Conservation (phyloP, 2,113 vertebrate genomes). For the Rattus rattus region DNA sequence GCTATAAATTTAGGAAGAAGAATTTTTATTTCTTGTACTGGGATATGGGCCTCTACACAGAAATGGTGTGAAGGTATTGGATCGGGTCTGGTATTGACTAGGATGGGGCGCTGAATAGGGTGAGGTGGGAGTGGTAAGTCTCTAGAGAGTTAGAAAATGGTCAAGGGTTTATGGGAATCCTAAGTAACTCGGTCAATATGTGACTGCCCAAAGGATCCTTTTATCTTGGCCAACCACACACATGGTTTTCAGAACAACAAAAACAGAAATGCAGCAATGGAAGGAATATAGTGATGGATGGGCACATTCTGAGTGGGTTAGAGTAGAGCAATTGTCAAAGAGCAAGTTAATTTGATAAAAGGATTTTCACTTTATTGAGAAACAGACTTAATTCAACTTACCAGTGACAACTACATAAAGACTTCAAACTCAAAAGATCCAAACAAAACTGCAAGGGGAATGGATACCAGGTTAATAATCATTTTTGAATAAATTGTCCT, state of each 20-base stretch:
- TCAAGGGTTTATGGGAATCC: not conserved
- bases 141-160: slow-evolving; percentile 16
- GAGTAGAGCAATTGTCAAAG: too few species aligned
- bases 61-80: not conserved
- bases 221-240: not conserved
- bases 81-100: not conserved
- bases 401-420: not conserved
- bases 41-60: not conserved
- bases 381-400: not conserved
- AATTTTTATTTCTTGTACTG: not conserved
- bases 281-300: too few species aligned
- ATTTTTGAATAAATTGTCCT: not conserved
- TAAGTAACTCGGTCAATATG: not conserved
- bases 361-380: too few species aligned
- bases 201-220: not conserved
- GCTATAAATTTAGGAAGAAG: not conserved
- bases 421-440: not conserved
- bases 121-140: not conserved
- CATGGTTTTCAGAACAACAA: slow-evolving; percentile 30
- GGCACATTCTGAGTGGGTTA: not conserved
- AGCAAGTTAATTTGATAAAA: too few species aligned
- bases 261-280: not conserved
- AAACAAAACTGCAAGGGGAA: not conserved
- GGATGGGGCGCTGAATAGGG: not conserved
- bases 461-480: not conserved